phyloP scores from a whole-genome alignment of 1,140 invertebrate species.

The Philopotamus ludificatus region DNA sequence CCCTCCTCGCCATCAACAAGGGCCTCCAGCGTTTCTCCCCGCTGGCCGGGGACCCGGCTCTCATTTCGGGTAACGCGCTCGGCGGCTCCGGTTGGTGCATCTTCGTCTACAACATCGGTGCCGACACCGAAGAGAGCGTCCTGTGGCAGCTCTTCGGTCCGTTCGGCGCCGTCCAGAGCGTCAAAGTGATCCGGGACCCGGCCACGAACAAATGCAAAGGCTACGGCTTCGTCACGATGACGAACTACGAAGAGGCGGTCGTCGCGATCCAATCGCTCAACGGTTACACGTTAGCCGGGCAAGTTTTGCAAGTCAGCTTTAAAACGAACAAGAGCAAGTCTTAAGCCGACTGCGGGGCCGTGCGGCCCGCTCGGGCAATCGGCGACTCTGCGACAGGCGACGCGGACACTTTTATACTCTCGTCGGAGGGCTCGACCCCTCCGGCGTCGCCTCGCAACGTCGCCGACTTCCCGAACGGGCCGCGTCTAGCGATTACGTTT shows the following conservation, averaged over 20 bases:
- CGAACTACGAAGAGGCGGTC: constrained; percentile 88
- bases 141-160: constrained; percentile 92
- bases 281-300: constrained; percentile 83
- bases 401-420: constrained; percentile 3
- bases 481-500: no score
- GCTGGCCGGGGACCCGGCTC: constrained; percentile 72
- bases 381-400: neutral
- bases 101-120: constrained; percentile 91
- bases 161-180: constrained; percentile 88
- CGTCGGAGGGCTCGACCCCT: no score
- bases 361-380: neutral
- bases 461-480: no score
- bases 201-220: constrained; percentile 92
- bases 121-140: constrained; percentile 87
- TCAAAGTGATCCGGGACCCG: constrained; percentile 86
- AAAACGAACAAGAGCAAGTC: constrained; percentile 76
- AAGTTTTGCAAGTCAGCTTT: constrained; percentile 89
- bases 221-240: constrained; percentile 92
- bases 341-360: constrained; percentile 45
- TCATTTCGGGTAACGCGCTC: constrained; percentile 73
- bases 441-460: no score
- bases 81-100: constrained; percentile 84
- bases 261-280: constrained; percentile 88
- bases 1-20: constrained; percentile 85
- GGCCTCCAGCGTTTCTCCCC: constrained; percentile 85